phyloP scores from a whole-genome alignment of 2,888 invertebrate genomes.

The Erpobdella octoculata region DNA sequence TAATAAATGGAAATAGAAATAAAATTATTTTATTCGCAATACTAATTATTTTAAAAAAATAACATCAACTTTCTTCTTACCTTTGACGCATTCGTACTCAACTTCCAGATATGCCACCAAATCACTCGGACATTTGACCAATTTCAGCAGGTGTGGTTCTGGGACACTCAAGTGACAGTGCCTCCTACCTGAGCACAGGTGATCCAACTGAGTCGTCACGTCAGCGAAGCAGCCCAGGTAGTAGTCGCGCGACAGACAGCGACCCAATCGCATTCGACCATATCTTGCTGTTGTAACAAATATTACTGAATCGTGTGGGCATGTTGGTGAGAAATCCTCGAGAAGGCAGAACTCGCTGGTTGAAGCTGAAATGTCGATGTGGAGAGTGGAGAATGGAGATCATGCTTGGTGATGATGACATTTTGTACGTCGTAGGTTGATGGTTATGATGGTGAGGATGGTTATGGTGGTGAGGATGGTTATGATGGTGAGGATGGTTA shows the following conservation, averaged over 20 bases:
- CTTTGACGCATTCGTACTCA: slow-evolving; percentile 31
- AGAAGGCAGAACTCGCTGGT: slow-evolving; percentile 28
- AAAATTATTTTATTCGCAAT: too few relatives aligned
- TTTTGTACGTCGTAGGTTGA: too few relatives aligned
- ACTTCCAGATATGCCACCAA: slow-evolving; percentile 35
- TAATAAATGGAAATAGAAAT: too few relatives aligned
- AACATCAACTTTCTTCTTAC: slow-evolving; percentile 15
- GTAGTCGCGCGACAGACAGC: slow-evolving; percentile 29
- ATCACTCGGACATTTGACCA: slow-evolving; percentile 32
- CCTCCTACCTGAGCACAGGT: slow-evolving; percentile 26
- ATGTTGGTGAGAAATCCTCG: slow-evolving; percentile 23
- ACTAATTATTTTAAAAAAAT: too few relatives aligned
- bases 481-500: too few relatives aligned
- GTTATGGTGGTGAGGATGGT: too few relatives aligned
- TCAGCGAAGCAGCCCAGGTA: slow-evolving; percentile 27
- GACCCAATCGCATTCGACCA: slow-evolving; percentile 27
- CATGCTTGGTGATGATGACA: not conserved
- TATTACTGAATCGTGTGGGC: slow-evolving; percentile 21
- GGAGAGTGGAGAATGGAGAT: too few relatives aligned
- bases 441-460: too few relatives aligned
- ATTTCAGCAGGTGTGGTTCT: slow-evolving; percentile 23
- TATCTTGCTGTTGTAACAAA: slow-evolving; percentile 23
- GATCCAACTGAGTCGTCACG: slow-evolving; percentile 28
- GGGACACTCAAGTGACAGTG: slow-evolving; percentile 28
- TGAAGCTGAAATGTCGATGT: not conserved